Evolutionary conservation across 2,113 vertebrate genomes (phyloP).

Genomic region (Bos indicus): DNA sequence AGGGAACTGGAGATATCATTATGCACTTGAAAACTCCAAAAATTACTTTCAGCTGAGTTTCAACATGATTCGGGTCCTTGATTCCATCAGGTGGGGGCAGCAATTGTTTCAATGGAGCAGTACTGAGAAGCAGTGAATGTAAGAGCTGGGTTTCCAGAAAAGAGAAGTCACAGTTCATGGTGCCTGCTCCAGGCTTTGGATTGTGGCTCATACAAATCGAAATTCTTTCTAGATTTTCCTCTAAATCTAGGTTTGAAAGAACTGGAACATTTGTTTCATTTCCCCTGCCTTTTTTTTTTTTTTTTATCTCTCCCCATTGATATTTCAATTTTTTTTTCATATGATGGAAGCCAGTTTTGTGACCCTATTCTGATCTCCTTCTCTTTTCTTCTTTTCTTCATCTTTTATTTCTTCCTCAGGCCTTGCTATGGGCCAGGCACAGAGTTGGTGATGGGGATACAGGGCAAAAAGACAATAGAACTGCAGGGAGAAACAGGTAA

Average conservation of each 20-base stretch:
- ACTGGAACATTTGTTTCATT: not conserved
- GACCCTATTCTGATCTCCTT: not conserved
- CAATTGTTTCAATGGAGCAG: not conserved
- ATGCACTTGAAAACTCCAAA: not conserved
- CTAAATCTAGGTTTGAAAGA: slow-evolving; percentile 26
- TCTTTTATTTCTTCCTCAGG: not conserved
- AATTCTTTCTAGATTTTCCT: slow-evolving; percentile 52
- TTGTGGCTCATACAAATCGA: slow-evolving; percentile 49
- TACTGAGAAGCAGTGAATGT: slow-evolving; percentile 10
- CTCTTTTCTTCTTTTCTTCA: not conserved
- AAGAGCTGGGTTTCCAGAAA: slow-evolving; percentile 27
- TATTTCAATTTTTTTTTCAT: not conserved
- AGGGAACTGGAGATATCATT: not conserved
- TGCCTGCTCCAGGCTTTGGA: slow-evolving; percentile 54
- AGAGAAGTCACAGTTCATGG: slow-evolving; percentile 60
- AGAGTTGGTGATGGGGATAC: not conserved
- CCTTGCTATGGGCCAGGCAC: not conserved
- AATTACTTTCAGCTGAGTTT: slow-evolving; percentile 37
- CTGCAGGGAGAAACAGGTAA: not conserved
- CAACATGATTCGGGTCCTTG: not conserved
- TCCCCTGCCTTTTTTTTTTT: not conserved
- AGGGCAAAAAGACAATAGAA: not conserved
- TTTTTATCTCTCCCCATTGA: not conserved
- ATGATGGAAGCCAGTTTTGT: not conserved
- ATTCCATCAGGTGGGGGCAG: not conserved